Base-by-base conservation (phyloP, 2,888 invertebrate genomes). In the Macrophya annulata region DNA sequence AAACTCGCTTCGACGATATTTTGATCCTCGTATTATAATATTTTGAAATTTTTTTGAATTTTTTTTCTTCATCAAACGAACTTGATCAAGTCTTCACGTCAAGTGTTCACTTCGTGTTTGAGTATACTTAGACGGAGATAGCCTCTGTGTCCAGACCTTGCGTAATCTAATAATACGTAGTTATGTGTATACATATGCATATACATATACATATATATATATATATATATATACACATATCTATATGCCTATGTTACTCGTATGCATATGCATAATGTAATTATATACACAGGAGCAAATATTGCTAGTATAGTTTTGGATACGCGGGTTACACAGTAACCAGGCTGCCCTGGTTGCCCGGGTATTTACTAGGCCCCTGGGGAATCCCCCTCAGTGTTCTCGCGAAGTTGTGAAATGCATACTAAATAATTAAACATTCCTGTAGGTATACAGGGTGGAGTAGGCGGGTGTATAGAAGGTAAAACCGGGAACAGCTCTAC, bases 381-480 rank as follows among this genome's bases (percentile, higher is more conserved):
- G 81, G 81, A 21, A 77, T 74, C 10, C 74, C 74, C 21, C 12
- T 25, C 51, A 17, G 77, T 25, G 37, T 51, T 55, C 55, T 51
- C 51, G 55, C 62, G 17, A 79, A 77, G 25, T 65, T 79, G 43
- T 48, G n/a, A 85, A 79, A 79, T 85, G 79, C 37, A 68, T 79
- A 45, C 62, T 81, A 37, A 85, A 68, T 85, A 68, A 51, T 68
- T 85, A 85, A 85, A 81, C 79, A 37, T 51, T 51, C 31, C 37
- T 12, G 37, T 31, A 37, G 17, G 17, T 55, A 10, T 77, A 77
- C 71, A 40, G 15, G 72, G 72, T 4, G 17, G 43, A n/a, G 43
- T 31, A 21, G 21, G 31, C n/a, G n/a, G n/a, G 45, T 9, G n/a
- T 10, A 45, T 74, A 71, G 9, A n/a, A 71, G 40, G 71, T 71